Base-by-base conservation (phyloP, 2,113 vertebrate genomes). In the Cinclus mexicanus region DNA sequence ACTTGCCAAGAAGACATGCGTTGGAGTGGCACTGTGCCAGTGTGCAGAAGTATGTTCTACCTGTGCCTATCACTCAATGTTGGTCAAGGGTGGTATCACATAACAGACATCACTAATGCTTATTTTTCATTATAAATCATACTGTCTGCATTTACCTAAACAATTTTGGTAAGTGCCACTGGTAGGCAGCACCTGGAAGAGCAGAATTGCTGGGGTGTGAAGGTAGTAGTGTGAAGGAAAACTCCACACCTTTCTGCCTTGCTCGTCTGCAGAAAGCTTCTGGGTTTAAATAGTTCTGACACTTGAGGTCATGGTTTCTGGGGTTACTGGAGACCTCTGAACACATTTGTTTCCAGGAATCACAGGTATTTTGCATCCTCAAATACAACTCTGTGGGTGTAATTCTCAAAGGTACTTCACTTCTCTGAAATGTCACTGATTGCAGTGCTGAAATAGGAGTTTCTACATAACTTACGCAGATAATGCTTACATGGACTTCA, bases 11-110 rank as follows among this genome's bases (percentile, higher is more conserved):
- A 97, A 87, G 98, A 99, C 46, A 87, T 94, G 92, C 97, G 95
- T 7, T 99, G 99, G 99, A 99, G 98, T 71, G 99, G 99, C 93
- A 94, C 69, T 35, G 96, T 96, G 47, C 98, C 99, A 2, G 72
- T 85, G 10, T 99, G 99, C 98, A 98, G 93, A 96, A 99, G 99
- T 99, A 98, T 55, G 99, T 96, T 65, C 55, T 63, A 35, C n/a
- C 57, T 89, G 29, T 71, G 9, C 79, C 80, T 93, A 24, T 91
- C 53, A 25, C 9, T 74, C 65, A 46, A 26, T 69, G 21, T 70
- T 80, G 80, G 26, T 72, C 52, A 83, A 57, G 77, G n/a, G 31
- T 92, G 67, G 29, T 94, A 83, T 89, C 80, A 64, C 42, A 84
- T 60, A 83, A 15, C 26, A 75, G 44, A 70, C 92, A 87, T 74